These are phyloP conservation scores for Heteractis magnifica DNA, from an alignment of 92 coral and sea anemone species.

Conservation along the genomic window DNA sequence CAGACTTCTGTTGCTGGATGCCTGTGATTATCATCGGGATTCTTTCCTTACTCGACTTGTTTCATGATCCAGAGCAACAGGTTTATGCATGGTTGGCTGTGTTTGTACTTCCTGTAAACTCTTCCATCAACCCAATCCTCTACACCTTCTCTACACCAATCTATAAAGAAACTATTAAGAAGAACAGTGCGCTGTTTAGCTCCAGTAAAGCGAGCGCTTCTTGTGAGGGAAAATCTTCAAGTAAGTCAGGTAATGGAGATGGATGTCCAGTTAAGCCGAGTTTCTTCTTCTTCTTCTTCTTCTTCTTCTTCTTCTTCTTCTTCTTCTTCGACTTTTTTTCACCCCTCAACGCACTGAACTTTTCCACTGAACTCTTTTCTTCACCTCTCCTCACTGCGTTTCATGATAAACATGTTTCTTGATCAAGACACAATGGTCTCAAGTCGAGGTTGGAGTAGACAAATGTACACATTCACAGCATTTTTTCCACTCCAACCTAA, in stretches of 20 bases:
- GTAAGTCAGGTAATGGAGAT: neutral
- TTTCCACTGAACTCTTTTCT: no score
- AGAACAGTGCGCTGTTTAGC: neutral
- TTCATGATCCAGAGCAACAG: constrained; percentile 73
- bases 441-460: no score
- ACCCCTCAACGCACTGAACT: no score
- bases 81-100: constrained; percentile 93
- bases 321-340: no score
- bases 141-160: constrained; percentile 67
- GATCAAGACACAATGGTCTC: no score
- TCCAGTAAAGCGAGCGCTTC: neutral
- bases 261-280: no score
- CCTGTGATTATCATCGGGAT: constrained; percentile 88
- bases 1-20: constrained; percentile 93
- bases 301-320: no score
- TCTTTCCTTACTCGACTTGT: constrained; percentile 58
- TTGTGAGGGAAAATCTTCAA: neutral
- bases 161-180: neutral
- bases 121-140: constrained; percentile 79
- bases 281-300: no score
- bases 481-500: no score
- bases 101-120: constrained; percentile 86
- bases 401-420: no score
- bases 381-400: no score
- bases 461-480: no score